phyloP scores from a whole-genome alignment of 2,797 vertebrate species.

The Borostomias antarcticus region DNA sequence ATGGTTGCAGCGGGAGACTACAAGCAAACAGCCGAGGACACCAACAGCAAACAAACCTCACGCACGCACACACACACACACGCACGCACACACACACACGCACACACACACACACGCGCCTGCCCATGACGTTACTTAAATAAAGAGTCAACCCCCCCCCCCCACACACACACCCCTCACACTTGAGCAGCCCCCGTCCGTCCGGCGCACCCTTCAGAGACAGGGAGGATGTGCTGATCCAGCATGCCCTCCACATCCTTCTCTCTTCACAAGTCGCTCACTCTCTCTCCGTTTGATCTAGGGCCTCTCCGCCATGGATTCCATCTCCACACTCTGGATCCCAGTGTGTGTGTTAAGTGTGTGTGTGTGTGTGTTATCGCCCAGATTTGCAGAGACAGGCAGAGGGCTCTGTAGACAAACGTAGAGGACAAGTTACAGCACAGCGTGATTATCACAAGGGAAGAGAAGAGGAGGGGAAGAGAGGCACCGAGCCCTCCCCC shows the following conservation, averaged over 20 bases:
- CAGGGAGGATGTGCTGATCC: slow-evolving; percentile 32
- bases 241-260: slow-evolving; percentile 43
- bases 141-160: slow-evolving; percentile 12
- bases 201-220: not conserved
- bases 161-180: not conserved
- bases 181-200: not conserved
- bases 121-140: slow-evolving; percentile 21
- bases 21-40: slow-evolving; percentile 13
- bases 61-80: slow-evolving; percentile 30
- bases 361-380: slow-evolving; percentile 58
- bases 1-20: not conserved
- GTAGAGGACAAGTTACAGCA: slow-evolving; percentile 65
- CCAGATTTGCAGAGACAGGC: slow-evolving; percentile 60
- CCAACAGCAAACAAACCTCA: slow-evolving; percentile 20
- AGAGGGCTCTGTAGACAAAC: slow-evolving; percentile 57
- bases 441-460: slow-evolving; percentile 61
- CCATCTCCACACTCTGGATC: slow-evolving; percentile 23
- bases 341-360: slow-evolving; percentile 6
- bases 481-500: slow-evolving; percentile 57
- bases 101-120: not conserved
- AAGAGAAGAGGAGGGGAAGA: slow-evolving; percentile 20
- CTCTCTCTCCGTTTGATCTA: slow-evolving; percentile 42
- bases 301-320: slow-evolving; percentile 43
- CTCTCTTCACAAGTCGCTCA: slow-evolving; percentile 48
- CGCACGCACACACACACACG: slow-evolving; percentile 7